Base-by-base conservation (phyloP, 2,113 vertebrate species). In the Empidonax traillii region DNA sequence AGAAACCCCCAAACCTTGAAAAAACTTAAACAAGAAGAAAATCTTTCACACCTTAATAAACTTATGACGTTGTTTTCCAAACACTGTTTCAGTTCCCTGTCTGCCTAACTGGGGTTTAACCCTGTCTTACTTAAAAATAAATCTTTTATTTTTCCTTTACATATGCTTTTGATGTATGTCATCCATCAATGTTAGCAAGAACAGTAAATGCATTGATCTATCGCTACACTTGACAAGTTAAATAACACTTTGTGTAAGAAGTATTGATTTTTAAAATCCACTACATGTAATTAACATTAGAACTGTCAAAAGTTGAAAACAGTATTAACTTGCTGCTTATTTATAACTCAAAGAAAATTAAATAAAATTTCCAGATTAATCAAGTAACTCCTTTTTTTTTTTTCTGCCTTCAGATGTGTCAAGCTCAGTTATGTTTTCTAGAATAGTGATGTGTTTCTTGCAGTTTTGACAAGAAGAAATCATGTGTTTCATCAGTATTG, bases 241-340 rank as follows among this genome's bases (percentile, higher is more conserved):
- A 96, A 94, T 96, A 97, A 96, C 90, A 89, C 76, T 95, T 92
- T 82, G 81, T 95, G 79, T 94, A 90, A 83, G 80, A 92, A 93
- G 69, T 94, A 96, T 94, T 92, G 96, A 97, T 96, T 97, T 97
- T 92, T 93, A 95, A 96, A 96, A 96, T 94, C 74, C 79, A 85
- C 56, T 85, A 90, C 95, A 81, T 96, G 90, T 97, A 96, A 97
- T 97, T 97, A 97, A 96, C 94, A 89, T 94, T 92, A 88, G 71
- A 94, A 93, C 90, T 96, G 95, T 93, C 96, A 96, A 92, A 96
- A 96, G 78, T 27, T 91, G 96, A 90, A 97, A 95, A 94, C 59
- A 92, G 46, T 90, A 93, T 95, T 95, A 96, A 94, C 93, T 96
- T 87, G 80, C 75, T 87, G 75, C 80, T 96, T 96, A 94, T 95